Base-by-base conservation (phyloP, 2,113 vertebrate species). In the Limnothrissa miodon region DNA sequence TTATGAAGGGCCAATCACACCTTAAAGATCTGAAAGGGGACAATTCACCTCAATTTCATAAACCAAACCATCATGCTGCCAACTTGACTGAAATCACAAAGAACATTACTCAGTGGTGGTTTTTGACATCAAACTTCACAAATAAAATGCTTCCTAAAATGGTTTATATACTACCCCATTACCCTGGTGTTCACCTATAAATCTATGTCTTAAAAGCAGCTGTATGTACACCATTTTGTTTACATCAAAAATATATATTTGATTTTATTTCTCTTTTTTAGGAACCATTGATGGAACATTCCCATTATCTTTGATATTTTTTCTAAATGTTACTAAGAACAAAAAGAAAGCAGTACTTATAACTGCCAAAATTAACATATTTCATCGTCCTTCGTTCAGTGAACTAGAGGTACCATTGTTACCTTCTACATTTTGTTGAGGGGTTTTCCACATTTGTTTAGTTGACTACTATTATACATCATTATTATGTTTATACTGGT, bases 1-100 rank as follows among this genome's bases (percentile, higher is more conserved):
- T 74, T 74, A 95, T 94, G 94, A 95, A 95, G 95, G 95, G 94
- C 94, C 95, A 91, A 94, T 94, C 94, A 92, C 84, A 90, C 91
- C 66, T 74, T 36, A 74, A 74, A 74, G 66, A 74, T 36, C 66
- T 36, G 66, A 36, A 13, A 62, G n/a, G 53, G 19, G 19, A 74
- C 29, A 33, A 33, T 36, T 74, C 29, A 74, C 29, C 66, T 36
- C 66, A 29, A 74, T 74, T 74, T 74, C 66, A 36, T 74, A 4
- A 29, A 36, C 9, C 33, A 74, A 36, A 74, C 66, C 66, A 74
- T 74, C 66, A 74, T 74, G 66, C 25, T 15, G 66, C 66, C 29
- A 33, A 15, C 25, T 33, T 36, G 33, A 74, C 25, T 74, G 66
- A 74, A 74, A 74, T 36, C 29, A 36, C 29, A 70, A 33, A 36